These are phyloP conservation scores for Caiman crocodilus DNA, from an alignment of 2,797 vertebrate species.

Conservation along the genomic window DNA sequence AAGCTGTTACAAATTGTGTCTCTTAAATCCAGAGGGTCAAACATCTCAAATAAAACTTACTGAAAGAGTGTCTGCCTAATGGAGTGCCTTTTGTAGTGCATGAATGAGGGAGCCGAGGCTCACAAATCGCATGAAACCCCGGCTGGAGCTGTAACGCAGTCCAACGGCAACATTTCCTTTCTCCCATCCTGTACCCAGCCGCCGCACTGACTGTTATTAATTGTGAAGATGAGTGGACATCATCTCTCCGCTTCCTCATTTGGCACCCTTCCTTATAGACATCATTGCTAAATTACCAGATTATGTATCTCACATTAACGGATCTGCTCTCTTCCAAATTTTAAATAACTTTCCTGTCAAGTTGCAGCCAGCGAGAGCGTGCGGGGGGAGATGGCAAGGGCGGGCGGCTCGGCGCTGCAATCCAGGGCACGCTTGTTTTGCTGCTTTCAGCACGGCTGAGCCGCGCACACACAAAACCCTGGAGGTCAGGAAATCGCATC, in stretches of 20 bases:
- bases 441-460: slow-evolving; percentile 55
- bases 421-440: slow-evolving; percentile 55
- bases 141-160: slow-evolving; percentile 77
- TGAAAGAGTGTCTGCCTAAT: slow-evolving; percentile 77
- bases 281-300: slow-evolving; percentile 84
- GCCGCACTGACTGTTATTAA: slow-evolving; percentile 78
- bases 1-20: slow-evolving; percentile 80
- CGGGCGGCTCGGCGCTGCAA: slow-evolving; percentile 68
- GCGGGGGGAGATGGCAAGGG: slow-evolving; percentile 73
- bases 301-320: slow-evolving; percentile 83
- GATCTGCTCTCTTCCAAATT: slow-evolving; percentile 82
- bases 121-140: slow-evolving; percentile 79
- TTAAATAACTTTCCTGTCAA: slow-evolving; percentile 84
- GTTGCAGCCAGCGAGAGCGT: slow-evolving; percentile 42
- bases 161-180: slow-evolving; percentile 80
- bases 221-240: slow-evolving; percentile 83
- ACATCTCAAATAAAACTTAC: slow-evolving; percentile 81
- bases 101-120: slow-evolving; percentile 78
- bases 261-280: slow-evolving; percentile 80
- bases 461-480: neutral
- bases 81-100: slow-evolving; percentile 80
- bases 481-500: slow-evolving; percentile 21
- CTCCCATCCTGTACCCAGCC: slow-evolving; percentile 78
- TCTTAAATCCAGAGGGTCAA: slow-evolving; percentile 78
- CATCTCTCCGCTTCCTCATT: slow-evolving; percentile 83